phyloP scores from a whole-genome alignment of 2,888 invertebrate species.

The Drosophila neotestacea region DNA sequence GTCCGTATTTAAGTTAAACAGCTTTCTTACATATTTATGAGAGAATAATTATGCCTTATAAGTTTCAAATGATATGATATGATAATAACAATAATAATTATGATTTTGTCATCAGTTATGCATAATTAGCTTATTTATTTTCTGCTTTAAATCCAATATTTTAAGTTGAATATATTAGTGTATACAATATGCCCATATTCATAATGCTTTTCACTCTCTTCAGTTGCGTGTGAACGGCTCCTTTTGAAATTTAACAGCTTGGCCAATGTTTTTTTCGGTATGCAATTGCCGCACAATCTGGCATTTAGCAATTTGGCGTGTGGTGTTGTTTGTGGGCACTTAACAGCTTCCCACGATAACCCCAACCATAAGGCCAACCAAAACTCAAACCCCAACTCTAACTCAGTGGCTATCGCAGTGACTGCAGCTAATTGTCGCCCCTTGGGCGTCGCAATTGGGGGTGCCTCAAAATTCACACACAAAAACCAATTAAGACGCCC shows the following conservation, averaged over 20 bases:
- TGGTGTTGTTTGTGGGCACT: slow-evolving; percentile 51
- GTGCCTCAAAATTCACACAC: slow-evolving; percentile 42
- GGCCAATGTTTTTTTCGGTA: slow-evolving; percentile 28
- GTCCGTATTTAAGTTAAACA: neutral
- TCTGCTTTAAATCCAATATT: neutral
- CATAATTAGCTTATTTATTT: neutral
- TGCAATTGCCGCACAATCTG: slow-evolving; percentile 45
- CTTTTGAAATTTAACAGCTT: slow-evolving; percentile 11
- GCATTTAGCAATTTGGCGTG: slow-evolving; percentile 32
- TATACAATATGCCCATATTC: neutral
- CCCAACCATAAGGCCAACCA: neutral
- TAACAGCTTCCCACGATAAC: slow-evolving; percentile 52
- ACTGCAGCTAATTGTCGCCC: slow-evolving; percentile 75
- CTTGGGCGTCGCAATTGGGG: slow-evolving; percentile 47
- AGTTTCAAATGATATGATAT: too few relatives aligned
- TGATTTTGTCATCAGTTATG: neutral
- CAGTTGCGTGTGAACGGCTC: slow-evolving; percentile 21
- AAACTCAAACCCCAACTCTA: neutral
- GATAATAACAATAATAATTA: too few relatives aligned
- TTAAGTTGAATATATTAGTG: neutral
- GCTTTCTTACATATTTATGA: neutral
- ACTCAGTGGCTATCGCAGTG: slow-evolving; percentile 31
- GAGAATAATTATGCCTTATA: neutral
- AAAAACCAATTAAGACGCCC: slow-evolving; percentile 76
- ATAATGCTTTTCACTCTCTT: slow-evolving; percentile 6